Base-by-base conservation (phyloP, 2,797 vertebrate genomes). In the Cuculus canorus region DNA sequence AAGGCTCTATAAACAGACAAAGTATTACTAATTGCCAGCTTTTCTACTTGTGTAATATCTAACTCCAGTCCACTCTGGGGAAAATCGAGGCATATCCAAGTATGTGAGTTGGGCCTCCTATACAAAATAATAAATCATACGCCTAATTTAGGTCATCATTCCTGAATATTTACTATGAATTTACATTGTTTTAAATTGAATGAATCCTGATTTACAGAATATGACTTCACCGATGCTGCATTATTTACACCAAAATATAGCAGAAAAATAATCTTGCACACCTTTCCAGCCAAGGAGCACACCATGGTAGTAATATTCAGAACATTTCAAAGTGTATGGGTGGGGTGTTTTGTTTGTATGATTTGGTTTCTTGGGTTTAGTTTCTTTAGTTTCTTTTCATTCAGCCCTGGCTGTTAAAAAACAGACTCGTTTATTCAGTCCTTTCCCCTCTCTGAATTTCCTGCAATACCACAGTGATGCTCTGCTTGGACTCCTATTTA, bases 11-110 rank as follows among this genome's bases (percentile, higher is more conserved):
- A 94, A 95, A 92, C 61, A 91, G 78, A 65, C 92, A 66, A 92
- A 93, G 72, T 90, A 92, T 92, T 95, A 65, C 82, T 93, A 94
- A 93, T 96, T 94, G 57, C 66, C 72, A 81, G 75, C 65, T 7
- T 88, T 84, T 65, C n/a, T 83, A 2, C 8, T 54, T 24, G 37
- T 78, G 23, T 33, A 68, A 35, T 76, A 87, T 66, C 72, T 77
- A 70, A 82, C 21, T 69, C 10, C 18, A 54, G 13, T 76, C 88
- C 81, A 70, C 69, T 88, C 32, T 47, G 43, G 60, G 70, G 30
- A 64, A 71, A 92, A 61, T 28, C 17, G 63, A 28, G 32, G 18
- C 5, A 8, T 5, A 7, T 4, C 37, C 0, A 4, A 71, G 10
- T 60, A 45, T 82, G 30, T 0, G 2, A 81, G 32, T 30, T 5